Evolutionary conservation across 1,140 invertebrate species (phyloP).

Genomic region (Drosophila melanica): DNA sequence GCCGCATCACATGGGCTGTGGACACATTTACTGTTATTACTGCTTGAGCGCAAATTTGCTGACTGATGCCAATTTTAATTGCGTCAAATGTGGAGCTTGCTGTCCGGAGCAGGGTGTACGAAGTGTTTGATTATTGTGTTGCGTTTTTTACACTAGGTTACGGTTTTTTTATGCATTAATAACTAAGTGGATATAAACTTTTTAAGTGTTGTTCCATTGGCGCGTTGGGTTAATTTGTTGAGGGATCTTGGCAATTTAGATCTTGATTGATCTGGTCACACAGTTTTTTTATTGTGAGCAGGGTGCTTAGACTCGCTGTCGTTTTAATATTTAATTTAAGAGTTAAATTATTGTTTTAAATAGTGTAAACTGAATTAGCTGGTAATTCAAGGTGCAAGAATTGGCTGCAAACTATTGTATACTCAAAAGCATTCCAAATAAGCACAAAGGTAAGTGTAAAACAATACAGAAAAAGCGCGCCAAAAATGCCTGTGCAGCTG

Average conservation of each 20-base stretch:
- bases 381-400: neutral
- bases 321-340: neutral
- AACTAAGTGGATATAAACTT: slow-evolving; percentile 2
- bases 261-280: slow-evolving; percentile 13
- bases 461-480: slow-evolving; percentile 45
- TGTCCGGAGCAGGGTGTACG: slow-evolving; percentile 44
- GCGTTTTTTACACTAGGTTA: slow-evolving; percentile 9
- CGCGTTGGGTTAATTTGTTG: neutral
- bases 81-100: slow-evolving; percentile 63
- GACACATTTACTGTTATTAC: slow-evolving; percentile 88
- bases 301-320: neutral
- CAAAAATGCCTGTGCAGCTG: slow-evolving; percentile 31
- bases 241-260: neutral
- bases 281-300: slow-evolving; percentile 3
- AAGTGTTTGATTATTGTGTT: slow-evolving; percentile 41
- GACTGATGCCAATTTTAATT: slow-evolving; percentile 74
- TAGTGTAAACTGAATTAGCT: neutral
- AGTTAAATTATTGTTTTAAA: neutral
- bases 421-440: slow-evolving; percentile 17
- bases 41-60: slow-evolving; percentile 85
- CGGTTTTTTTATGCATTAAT: slow-evolving; percentile 23
- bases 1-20: slow-evolving; percentile 87
- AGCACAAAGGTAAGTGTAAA: slow-evolving; percentile 44
- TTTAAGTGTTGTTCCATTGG: slow-evolving; percentile 7
- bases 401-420: neutral